These are phyloP conservation scores for Cosmorhoe ocellata DNA, from an alignment of 2,888 invertebrate species.

Conservation along the genomic window DNA sequence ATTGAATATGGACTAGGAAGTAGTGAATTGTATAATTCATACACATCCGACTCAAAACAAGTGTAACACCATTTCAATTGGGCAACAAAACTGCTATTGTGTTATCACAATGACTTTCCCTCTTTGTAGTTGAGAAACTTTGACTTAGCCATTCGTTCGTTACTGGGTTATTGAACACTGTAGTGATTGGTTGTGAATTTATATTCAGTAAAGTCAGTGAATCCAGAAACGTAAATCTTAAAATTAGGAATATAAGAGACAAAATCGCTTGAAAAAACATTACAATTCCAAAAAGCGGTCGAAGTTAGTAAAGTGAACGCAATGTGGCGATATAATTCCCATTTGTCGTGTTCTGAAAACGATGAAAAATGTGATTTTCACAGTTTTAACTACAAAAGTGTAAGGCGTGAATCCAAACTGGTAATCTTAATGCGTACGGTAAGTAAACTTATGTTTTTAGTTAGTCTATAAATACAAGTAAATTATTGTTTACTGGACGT, in stretches of 20 bases:
- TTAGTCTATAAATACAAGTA: no score
- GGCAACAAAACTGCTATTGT: conserved; percentile 30
- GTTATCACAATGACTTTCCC: conserved; percentile 28
- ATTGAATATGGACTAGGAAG: conserved; percentile 16
- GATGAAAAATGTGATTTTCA: conserved; percentile 47
- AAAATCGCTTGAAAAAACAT: no score
- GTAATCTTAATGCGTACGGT: conserved; percentile 57
- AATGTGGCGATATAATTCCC: conserved; percentile 54
- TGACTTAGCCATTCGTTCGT: conserved; percentile 21
- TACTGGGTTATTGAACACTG: conserved; percentile 18
- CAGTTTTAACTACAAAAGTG: conserved; percentile 47
- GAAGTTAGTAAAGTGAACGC: conserved; percentile 8
- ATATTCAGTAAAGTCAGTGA: no score
- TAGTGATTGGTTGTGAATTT: no score
- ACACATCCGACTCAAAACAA: conserved; percentile 25
- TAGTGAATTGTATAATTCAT: conserved; percentile 4
- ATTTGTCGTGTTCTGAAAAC: conserved; percentile 48
- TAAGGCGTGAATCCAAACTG: conserved; percentile 64
- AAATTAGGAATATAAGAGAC: no score
- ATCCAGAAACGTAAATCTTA: no score
- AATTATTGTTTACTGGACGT: no score
- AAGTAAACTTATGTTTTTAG: conserved; percentile 34
- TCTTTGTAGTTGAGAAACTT: conserved; percentile 28
- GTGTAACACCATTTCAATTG: conserved; percentile 11
- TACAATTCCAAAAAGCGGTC: no score